Base-by-base conservation (phyloP, 2,113 vertebrate genomes). In the Oreochromis spilurus region DNA sequence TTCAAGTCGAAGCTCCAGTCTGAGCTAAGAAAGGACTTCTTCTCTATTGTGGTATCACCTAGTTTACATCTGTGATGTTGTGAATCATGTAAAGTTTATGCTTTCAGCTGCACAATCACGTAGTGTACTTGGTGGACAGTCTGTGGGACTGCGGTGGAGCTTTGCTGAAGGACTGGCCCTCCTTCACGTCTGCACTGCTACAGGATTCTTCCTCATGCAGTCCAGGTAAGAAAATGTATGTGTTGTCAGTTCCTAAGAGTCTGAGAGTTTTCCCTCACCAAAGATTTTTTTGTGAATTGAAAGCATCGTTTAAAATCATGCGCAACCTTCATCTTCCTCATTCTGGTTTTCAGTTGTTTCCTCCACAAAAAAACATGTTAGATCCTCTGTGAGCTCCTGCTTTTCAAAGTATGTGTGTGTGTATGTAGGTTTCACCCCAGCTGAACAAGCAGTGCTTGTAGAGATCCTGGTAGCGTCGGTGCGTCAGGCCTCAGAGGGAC, bases 71-170 rank as follows among this genome's bases (percentile, higher is more conserved):
- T 13, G 9, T 19, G n/a, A 24, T 36, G 31, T 40, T 58, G 16
- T 52, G 16, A n/a, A 19, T 77, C 72, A 77, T 19, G 45, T 77
- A 52, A 77, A 52, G 53, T 16, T 12, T 58, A 5, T 11, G 14
- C 10, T 19, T 84, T 13, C 93, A 98, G 98, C 89, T 98, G n/a
- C 98, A 98, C 91, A 95, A 95, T 60, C 98, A 98, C 4, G 95
- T 98, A 88, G 93, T 96, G 1, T 99, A 98, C 90, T 96, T 99
- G 12, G 95, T 99, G 93, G 98, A 99, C 95, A 97, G 97, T 91
- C 96, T 99, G 89, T 99, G 98, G 98, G 98, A 99, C 93, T 97
- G 96, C 93, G 96, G 94, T n/a, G 96, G 96, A 19, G 88, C 88
- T 81, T 94, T 98, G 81, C 94, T 99, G 82, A 98, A 97, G 92